phyloP scores from a whole-genome alignment of 2,888 invertebrate species.

The Epirrhoe alternata region DNA sequence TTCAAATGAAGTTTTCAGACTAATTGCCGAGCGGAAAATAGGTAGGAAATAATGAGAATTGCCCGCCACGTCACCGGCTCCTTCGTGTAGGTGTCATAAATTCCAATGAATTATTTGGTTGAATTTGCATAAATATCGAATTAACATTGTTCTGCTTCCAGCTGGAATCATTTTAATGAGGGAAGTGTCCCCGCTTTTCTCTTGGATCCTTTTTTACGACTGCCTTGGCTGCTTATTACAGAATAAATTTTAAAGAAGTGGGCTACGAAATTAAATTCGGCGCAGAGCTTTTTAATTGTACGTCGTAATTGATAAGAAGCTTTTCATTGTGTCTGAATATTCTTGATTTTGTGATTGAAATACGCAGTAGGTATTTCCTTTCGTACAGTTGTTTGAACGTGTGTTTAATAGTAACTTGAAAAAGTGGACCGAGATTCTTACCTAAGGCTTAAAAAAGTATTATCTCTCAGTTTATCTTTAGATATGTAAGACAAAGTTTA shows the following conservation, averaged over 20 bases:
- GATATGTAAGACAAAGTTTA: no score
- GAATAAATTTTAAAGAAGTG: conserved; percentile 60
- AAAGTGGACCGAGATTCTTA: no score
- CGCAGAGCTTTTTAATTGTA: conserved; percentile 54
- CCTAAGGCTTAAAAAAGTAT: no score
- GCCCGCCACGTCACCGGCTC: conserved; percentile 38
- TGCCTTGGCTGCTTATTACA: conserved; percentile 57
- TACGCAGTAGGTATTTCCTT: not conserved
- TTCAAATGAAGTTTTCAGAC: conserved; percentile 23
- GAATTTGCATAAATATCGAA: conserved; percentile 67
- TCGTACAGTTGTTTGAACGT: not conserved
- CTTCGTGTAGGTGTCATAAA: conserved; percentile 51
- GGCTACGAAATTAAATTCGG: conserved; percentile 54
- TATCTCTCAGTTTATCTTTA: no score
- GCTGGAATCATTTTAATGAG: conserved; percentile 63
- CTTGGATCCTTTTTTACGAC: conserved; percentile 59
- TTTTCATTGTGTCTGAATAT: conserved; percentile 32
- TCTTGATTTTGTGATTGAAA: conserved; percentile 15
- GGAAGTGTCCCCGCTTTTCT: conserved; percentile 56
- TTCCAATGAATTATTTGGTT: conserved; percentile 59
- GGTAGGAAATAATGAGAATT: conserved; percentile 31
- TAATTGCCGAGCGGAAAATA: conserved; percentile 24
- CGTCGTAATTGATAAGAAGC: conserved; percentile 49
- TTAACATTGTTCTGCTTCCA: conserved; percentile 66
- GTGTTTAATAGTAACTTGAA: no score